These are phyloP conservation scores for Neodiprion virginianus DNA, from an alignment of 1,140 invertebrate genomes.

Conservation along the genomic window DNA sequence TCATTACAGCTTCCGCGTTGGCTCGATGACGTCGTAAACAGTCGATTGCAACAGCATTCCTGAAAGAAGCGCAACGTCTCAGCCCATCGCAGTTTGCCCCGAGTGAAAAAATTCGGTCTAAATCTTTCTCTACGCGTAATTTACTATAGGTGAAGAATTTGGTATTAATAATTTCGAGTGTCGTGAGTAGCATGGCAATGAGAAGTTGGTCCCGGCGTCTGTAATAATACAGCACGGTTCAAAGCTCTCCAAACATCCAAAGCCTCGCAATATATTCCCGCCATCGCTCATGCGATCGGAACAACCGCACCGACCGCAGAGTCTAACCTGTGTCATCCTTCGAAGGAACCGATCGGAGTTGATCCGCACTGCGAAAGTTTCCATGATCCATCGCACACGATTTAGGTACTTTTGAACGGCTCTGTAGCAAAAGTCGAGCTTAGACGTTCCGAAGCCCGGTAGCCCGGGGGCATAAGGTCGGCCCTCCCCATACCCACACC, in stretches of 20 bases:
- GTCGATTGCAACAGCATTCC: too few relatives aligned
- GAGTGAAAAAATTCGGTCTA: background rate
- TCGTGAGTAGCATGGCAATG: slow-evolving; percentile 28
- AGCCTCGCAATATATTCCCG: too few relatives aligned
- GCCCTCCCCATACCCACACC: slow-evolving; percentile 43
- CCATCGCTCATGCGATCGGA: too few relatives aligned
- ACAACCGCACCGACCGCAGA: too few relatives aligned
- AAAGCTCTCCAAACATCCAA: background rate
- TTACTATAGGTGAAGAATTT: slow-evolving; percentile 35
- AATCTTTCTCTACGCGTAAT: slow-evolving; percentile 23
- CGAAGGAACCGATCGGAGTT: background rate
- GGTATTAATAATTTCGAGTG: slow-evolving; percentile 39
- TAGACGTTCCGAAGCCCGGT: slow-evolving; percentile 55
- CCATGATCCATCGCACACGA: slow-evolving; percentile 12
- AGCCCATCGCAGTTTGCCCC: too few relatives aligned
- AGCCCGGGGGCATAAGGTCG: slow-evolving; percentile 60
- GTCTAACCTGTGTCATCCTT: background rate
- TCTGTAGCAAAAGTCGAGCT: slow-evolving; percentile 24
- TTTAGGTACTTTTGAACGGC: background rate
- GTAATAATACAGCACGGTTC: background rate
- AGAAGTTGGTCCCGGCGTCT: background rate
- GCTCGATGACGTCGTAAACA: too few relatives aligned
- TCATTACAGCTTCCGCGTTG: background rate
- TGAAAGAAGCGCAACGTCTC: too few relatives aligned
- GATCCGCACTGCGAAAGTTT: slow-evolving; percentile 19